Base-by-base conservation (phyloP, 2,797 vertebrate genomes). In the Anableps anableps region DNA sequence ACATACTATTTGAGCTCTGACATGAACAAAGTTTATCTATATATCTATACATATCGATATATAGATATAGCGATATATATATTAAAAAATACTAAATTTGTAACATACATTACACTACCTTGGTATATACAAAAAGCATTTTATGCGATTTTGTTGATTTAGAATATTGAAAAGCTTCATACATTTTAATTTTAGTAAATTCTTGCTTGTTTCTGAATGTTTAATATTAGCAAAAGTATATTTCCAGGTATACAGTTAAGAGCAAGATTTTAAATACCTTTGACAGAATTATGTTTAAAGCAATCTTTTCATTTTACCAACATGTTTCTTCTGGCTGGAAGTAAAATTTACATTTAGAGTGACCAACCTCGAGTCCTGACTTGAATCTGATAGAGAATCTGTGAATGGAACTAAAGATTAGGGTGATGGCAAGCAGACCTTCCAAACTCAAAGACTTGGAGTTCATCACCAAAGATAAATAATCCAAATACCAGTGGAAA, bases 1-100 rank as follows among this genome's bases (percentile, higher is more conserved):
- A 50, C 29, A 13, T 7, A 17, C 74, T 66, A 79, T 74, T 11
- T 66, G 23, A 29, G 38, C 41, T 76, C 51, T 48, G 64, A 80
- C 38, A 1, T 66, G 19, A 82, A 66, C 17, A 4, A 11, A 41
- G 21, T 58, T 73, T 79, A 11, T 80, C 31, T 26, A 34, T 31
- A 31, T 17, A 60, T 60, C 2, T 60, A 31, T 60, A 60, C 29
- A 58, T 58, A 41, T n/a, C n/a, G n/a, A n/a, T n/a, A 41, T 41
- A 41, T 41, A 41, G 3, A 41, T 41, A 41, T 41, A 41, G 3
- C 3, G 3, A 41, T 41, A 41, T 41, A 41, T 41, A 41, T 41
- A 41, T 41, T n/a, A n/a, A n/a, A n/a, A n/a, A n/a, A n/a, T n/a
- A n/a, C n/a, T n/a, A n/a, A n/a, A n/a, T n/a, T n/a, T n/a, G n/a